phyloP scores from a whole-genome alignment of 2,888 invertebrate genomes.

The Meiosimyza decipiens region DNA sequence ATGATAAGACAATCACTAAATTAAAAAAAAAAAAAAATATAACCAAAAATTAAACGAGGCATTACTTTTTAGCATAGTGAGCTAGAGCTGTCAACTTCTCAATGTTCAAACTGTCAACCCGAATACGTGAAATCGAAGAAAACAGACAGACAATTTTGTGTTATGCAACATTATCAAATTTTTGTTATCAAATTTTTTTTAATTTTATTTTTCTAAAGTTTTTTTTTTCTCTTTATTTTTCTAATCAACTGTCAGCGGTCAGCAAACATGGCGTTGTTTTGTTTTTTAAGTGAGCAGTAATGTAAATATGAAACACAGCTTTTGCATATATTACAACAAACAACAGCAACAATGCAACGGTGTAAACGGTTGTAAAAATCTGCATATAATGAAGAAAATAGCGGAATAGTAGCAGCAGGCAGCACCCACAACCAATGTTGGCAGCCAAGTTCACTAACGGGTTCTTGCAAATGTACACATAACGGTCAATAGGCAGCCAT shows the following conservation, averaged over 20 bases:
- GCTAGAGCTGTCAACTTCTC: conserved; percentile 1
- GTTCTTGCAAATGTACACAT: conserved; percentile 28
- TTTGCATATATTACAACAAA: conserved; percentile 4
- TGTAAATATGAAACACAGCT: no score
- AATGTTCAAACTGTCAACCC: conserved; percentile 18
- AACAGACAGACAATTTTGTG: background rate
- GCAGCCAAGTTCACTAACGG: conserved; percentile 27
- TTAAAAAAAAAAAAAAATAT: no score
- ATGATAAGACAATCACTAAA: no score
- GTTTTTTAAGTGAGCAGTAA: no score
- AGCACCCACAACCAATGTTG: no score
- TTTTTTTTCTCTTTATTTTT: background rate
- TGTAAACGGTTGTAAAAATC: no score
- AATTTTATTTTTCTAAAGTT: background rate
- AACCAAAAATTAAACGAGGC: no score
- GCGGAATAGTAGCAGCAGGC: no score
- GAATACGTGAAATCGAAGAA: conserved; percentile 1
- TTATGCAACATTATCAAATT: conserved; percentile 11
- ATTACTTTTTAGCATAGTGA: background rate
- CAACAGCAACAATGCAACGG: no score
- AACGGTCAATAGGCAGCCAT: conserved; percentile 20
- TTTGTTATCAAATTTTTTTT: background rate
- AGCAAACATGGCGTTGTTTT: background rate
- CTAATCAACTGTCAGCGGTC: background rate
- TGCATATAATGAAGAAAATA: no score